These are phyloP conservation scores for Ophiothrix spiculata DNA, from an alignment of 35 echinoderm and acorn worm species.

Conservation along the genomic window DNA sequence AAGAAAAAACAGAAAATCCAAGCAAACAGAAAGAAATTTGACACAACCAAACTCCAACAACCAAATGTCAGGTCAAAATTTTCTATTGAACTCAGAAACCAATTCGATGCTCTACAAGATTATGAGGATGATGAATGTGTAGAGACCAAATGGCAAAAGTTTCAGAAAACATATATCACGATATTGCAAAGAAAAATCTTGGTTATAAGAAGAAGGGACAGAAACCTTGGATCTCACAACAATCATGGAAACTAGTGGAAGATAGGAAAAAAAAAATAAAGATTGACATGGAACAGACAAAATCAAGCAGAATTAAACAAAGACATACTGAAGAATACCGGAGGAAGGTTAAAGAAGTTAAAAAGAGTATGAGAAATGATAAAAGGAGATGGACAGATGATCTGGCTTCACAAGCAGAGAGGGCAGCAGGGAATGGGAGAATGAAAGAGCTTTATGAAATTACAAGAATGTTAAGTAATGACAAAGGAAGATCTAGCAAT, in stretches of 20 bases:
- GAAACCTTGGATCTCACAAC: no score
- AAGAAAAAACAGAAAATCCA: not conserved
- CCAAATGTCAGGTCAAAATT: not conserved
- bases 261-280: conserved; percentile 31
- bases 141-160: no score
- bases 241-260: no score
- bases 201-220: no score
- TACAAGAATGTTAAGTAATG: no score
- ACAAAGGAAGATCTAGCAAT: no score
- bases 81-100: conserved; percentile 17
- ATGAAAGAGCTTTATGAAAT: no score
- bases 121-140: no score
- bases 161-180: no score
- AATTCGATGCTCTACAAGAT: no score
- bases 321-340: conserved; percentile 3
- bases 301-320: conserved; percentile 35
- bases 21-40: not conserved
- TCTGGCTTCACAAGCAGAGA: not conserved
- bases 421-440: no score
- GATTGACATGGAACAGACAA: not conserved
- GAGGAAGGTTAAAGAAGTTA: conserved; percentile 25
- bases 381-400: conserved; percentile 11
- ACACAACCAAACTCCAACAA: conserved; percentile 10
- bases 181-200: no score
- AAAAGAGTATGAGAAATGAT: conserved; percentile 1